These are phyloP conservation scores for Zeuzera pyrina DNA, from an alignment of 2,888 invertebrate species.

Conservation along the genomic window DNA sequence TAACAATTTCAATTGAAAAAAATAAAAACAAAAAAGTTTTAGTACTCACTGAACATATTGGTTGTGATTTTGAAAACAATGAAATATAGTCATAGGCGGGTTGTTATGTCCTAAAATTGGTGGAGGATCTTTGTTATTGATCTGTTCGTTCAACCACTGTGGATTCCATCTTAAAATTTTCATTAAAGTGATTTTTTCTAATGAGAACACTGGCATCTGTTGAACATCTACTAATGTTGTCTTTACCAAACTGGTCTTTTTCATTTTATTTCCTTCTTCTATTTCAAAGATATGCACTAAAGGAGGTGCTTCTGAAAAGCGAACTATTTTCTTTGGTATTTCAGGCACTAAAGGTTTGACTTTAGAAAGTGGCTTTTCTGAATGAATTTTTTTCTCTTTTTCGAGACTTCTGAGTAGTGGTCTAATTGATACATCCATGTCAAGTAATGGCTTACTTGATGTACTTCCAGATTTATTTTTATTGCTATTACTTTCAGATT, in stretches of 20 bases:
- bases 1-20: background rate
- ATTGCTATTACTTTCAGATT: too few relatives aligned
- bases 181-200: constrained; percentile 62
- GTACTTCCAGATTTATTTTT: too few relatives aligned
- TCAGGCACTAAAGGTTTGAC: constrained; percentile 33
- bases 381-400: constrained; percentile 30
- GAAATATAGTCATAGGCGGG: constrained; percentile 65
- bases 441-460: constrained; percentile 9
- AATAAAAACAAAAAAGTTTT: background rate
- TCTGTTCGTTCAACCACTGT: constrained; percentile 75
- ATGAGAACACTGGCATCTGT: constrained; percentile 41
- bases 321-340: constrained; percentile 41
- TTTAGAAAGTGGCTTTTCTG: constrained; percentile 44
- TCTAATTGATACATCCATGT: too few relatives aligned
- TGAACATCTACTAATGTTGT: constrained; percentile 33
- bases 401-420: constrained; percentile 24
- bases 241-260: constrained; percentile 44
- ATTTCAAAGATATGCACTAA: constrained; percentile 42
- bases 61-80: constrained; percentile 66
- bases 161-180: constrained; percentile 78
- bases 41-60: constrained; percentile 74
- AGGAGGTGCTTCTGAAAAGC: constrained; percentile 38
- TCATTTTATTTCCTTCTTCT: constrained; percentile 51
- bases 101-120: constrained; percentile 65
- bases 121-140: constrained; percentile 59